Base-by-base conservation (phyloP, 1,140 invertebrate genomes). In the Drosophila aff. region DNA sequence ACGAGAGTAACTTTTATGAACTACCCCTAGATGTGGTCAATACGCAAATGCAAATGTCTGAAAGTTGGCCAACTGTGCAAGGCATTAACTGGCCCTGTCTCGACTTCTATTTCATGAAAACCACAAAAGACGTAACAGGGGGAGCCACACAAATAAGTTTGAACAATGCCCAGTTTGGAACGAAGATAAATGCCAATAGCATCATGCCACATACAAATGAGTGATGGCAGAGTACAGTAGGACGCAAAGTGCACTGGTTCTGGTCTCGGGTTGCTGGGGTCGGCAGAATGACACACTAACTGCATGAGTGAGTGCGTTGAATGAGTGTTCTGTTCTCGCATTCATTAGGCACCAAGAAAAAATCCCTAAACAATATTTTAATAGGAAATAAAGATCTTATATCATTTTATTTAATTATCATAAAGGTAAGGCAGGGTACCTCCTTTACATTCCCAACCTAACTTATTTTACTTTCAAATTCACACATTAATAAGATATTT, bases 241-340 rank as follows among this genome's bases (percentile, higher is more conserved):
- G 38, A 47, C 21, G 33, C 57, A 73, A 72, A 75, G 41, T 67
- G 79, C 43, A 73, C 44, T 60, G 31, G n/a, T 23, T 46, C 38
- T 60, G 31, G 21, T 23, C 55, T 47, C 52, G 78, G 44, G 60
- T 49, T 43, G 49, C 57, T 36, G 41, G 49, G 65, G 58, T 52
- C 69, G 8, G 52, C 67, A 68, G 69, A 76, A 67, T 82, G 79
- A 82, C 76, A 86, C 76, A 82, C 62, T 79, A 71, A 73, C 84
- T 89, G 84, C 85, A 90, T 89, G 85, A 89, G 68, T 79, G 84
- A 89, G 43, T 85, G 84, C 66, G 73, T 80, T 90, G 57, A 78
- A 65, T 87, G 72, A 73, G 71, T 83, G 76, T 49, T 46, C 21
- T 44, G 28, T 53, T 49, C 52, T 62, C 23, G 47, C 21, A 64